Evolutionary conservation across 1,140 invertebrate species (phyloP).

Genomic region (Drusus annulatus): DNA sequence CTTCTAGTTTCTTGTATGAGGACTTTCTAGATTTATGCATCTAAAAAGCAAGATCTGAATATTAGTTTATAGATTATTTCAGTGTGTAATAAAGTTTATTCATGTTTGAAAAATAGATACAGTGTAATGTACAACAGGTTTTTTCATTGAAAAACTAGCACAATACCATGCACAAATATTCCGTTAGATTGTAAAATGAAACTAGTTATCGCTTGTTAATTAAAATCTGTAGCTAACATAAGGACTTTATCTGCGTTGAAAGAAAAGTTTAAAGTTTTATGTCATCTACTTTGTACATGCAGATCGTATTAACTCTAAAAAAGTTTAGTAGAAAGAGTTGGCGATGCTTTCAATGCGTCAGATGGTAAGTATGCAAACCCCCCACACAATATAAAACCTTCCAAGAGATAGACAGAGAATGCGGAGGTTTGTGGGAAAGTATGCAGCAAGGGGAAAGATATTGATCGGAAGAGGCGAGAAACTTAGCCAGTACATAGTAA

Average conservation of each 20-base stretch:
- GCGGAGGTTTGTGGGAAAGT: background rate
- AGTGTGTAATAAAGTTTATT: background rate
- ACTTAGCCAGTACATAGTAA: slow-evolving; percentile 44
- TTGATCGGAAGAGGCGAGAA: slow-evolving; percentile 6
- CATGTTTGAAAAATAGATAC: background rate
- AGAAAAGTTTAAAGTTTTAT: no score
- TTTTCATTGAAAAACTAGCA: background rate
- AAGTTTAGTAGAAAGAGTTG: slow-evolving; percentile 3
- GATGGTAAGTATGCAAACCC: background rate
- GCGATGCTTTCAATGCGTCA: background rate
- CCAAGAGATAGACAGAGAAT: no score
- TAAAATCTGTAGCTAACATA: no score
- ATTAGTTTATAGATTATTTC: background rate
- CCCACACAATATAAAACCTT: background rate
- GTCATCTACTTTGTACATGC: background rate
- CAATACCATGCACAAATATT: slow-evolving; percentile 12
- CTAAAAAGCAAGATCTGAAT: slow-evolving; percentile 1
- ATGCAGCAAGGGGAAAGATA: slow-evolving; percentile 30
- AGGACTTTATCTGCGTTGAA: no score
- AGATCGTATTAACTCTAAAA: background rate
- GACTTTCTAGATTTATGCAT: background rate
- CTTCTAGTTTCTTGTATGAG: slow-evolving; percentile 9
- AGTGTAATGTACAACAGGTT: slow-evolving; percentile 2
- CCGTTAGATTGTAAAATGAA: background rate
- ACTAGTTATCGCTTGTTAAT: slow-evolving; percentile 3